Evolutionary conservation across 30 jellyfish, hydroid and myxozoan species (phyloP), one percentile per base, ranked within the genome.

Genomic region (Cassiopea andromeda): DNA sequence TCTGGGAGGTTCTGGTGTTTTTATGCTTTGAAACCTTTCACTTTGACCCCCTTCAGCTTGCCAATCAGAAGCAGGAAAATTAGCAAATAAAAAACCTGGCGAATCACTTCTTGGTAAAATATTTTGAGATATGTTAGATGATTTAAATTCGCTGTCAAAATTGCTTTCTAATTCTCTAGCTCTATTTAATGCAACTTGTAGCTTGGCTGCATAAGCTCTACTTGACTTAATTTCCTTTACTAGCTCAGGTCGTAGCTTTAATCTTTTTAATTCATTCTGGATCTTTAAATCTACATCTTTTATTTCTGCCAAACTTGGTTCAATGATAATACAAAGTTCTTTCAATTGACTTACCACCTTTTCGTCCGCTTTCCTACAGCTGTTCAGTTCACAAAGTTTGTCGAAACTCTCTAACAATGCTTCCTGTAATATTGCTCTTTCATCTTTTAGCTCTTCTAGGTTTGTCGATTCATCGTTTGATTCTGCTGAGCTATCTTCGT

Each of bases 161-260:
- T 54, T 54, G 12, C 73, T 81, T 64, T 81, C 70, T 4, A 44
- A 13, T 1, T 81, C 80, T 60, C 44, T 43, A 9, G 80, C 89
- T 46, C 46, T 81, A 43, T 81, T 81, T 46, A 81, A 46, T 0
- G 80, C 77, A 9, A 57, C 88, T 43, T 79, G 88, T 44, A 79
- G 1, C 44, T 79, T 79, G 43, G 88, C 88, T 17, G 77, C 80
- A 43, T 81, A 81, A 10, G 81, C 75, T 17, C 81, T 60, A 7
- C 90, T 81, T 60, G 17, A 54, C 46, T 81, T 5, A 1, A 81
- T 19, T 64, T 81, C 90, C 17, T 81, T 78, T 2, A 81, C 90
- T 43, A 81, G 46, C 5, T 44, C 47, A 38, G 57, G 0, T 46
- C 90, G 19, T 45, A 81, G 64, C 38, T 81, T 81, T 44, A 81